Evolutionary conservation across 2,888 invertebrate species (phyloP), one percentile per base, ranked within the genome.

Genomic region (Ophion ventricosus): DNA sequence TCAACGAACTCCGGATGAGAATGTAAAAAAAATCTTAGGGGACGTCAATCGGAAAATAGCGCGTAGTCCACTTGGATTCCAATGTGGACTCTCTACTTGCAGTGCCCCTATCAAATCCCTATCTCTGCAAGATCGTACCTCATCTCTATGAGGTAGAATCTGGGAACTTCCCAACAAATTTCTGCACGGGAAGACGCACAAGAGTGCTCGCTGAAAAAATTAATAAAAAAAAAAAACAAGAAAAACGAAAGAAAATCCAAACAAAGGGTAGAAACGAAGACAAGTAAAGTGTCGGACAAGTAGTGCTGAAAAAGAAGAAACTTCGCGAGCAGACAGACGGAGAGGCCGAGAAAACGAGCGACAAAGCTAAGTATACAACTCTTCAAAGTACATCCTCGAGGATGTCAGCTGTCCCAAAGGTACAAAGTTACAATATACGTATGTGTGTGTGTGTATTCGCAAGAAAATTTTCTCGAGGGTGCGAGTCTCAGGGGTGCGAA

Each of bases 341-440:
- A 66, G 77, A 72, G 59, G 63, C 54, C 49, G 35, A 23, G 14
- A 66, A 72, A 77, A 61, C 11, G 56, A n/a, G 70, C 20, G 43
- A 66, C 49, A 43, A 64, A 35, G 78, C 84, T 78, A 78, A 84
- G 81, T 78, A 84, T 79, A 49, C 14, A 49, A 81, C 81, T 84
- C 78, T 84, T 79, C 78, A 61, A 81, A 84, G 74, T 84, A 81
- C n/a, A n/a, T 84, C 66, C 61, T 66, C 20, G 40, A 73, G 78
- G 69, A 75, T 74, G 56, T 25, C 64, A 17, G 61, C 66, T 35
- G 8, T 8, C 26, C 69, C 79, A 74, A 64, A 75, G 66, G 75
- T 59, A 72, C 54, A 63, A 69, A 69, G 66, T 67, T 67, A 57
- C 23, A 10, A 26, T 4, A 11, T 20, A 29, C 25, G 4, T 26